Conservation (phyloP, 2,113 vertebrate genomes). For the Microtus pennsylvanicus region DNA sequence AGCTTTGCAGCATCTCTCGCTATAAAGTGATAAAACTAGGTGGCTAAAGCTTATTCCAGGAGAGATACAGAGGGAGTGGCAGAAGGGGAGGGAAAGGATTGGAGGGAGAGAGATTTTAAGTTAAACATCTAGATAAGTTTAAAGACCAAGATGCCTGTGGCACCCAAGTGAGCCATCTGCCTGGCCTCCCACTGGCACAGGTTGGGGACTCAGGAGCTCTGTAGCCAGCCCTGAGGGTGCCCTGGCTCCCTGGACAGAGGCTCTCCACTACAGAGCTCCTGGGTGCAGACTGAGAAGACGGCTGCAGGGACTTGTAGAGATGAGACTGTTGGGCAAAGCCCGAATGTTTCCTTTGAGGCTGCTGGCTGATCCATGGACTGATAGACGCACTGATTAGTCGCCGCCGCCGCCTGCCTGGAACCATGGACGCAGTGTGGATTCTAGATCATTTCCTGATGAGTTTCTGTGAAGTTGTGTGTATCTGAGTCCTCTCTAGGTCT, state of each 20-base stretch:
- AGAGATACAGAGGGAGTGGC: neutral
- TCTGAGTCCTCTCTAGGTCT: neutral
- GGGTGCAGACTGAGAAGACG: fast-evolving
- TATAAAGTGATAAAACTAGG: neutral
- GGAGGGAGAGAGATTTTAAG: neutral
- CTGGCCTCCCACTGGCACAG: neutral
- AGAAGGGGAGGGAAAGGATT: no score
- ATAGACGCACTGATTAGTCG: fast-evolving
- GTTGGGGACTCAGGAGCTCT: fast-evolving
- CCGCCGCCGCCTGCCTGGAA: neutral
- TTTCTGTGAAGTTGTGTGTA: neutral
- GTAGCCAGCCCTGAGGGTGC: neutral
- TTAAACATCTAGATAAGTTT: neutral
- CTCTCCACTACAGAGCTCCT: neutral
- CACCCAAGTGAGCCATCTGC: no score
- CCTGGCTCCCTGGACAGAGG: neutral
- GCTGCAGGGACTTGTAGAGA: neutral
- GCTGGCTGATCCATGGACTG: neutral
- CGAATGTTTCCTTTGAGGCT: fast-evolving
- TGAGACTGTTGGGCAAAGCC: neutral
- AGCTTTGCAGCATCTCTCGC: neutral
- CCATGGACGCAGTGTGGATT: neutral
- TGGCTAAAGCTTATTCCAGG: neutral
- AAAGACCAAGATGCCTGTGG: neutral
- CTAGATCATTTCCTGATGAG: neutral